Evolutionary conservation across 35 echinoderm and acorn worm genomes (phyloP).

Genomic region (Diadema setosum): DNA sequence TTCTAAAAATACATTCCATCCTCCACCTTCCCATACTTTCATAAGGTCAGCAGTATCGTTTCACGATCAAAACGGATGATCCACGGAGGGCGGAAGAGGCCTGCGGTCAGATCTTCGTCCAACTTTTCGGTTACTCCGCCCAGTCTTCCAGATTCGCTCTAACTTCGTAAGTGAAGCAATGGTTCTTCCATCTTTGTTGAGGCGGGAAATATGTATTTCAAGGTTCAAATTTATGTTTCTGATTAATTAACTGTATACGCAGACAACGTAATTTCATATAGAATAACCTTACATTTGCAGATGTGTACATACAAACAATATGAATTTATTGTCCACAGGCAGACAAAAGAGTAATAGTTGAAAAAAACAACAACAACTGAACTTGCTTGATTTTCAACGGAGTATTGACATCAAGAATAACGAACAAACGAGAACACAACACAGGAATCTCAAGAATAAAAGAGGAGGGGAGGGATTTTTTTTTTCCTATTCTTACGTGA

Average conservation of each 20-base stretch:
- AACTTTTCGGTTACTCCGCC: not conserved
- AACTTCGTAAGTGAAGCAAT: constrained; percentile 14
- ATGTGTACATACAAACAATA: not conserved
- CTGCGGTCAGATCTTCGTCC: constrained; percentile 17
- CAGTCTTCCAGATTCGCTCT: not conserved
- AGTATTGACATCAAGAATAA: too few relatives aligned
- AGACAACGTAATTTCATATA: not conserved
- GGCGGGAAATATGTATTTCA: not conserved
- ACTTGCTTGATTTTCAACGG: too few relatives aligned
- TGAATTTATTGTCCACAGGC: too few relatives aligned
- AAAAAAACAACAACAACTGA: too few relatives aligned
- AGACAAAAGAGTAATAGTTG: too few relatives aligned
- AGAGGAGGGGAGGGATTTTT: too few relatives aligned
- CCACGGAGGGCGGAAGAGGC: constrained; percentile 7
- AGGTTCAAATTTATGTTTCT: not conserved
- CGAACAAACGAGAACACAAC: too few relatives aligned
- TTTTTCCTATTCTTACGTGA: too few relatives aligned
- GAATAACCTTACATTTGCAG: not conserved
- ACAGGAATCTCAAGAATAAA: too few relatives aligned
- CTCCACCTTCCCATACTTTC: too few relatives aligned
- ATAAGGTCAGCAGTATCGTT: constrained; percentile 39
- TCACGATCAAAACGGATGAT: constrained; percentile 43
- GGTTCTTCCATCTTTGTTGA: not conserved
- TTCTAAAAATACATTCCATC: too few relatives aligned
- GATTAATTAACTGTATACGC: not conserved